phyloP scores from a whole-genome alignment of 2,888 invertebrate species.

The Chloroclysta siterata region DNA sequence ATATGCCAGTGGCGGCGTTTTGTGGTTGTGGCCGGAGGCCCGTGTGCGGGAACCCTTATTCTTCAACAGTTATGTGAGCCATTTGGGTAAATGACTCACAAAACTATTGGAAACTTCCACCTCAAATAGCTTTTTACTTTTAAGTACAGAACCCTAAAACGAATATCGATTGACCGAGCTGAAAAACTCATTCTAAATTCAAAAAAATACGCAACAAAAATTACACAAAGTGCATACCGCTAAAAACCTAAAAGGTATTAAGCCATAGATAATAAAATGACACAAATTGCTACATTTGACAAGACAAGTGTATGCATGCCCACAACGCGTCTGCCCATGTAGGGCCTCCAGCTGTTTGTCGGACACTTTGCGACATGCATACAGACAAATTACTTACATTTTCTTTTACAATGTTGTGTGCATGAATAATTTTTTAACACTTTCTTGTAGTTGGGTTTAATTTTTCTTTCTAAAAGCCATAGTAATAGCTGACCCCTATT shows the following conservation, averaged over 20 bases:
- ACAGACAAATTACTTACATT: conserved; percentile 27
- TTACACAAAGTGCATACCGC: background rate
- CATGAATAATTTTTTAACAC: conserved; percentile 8
- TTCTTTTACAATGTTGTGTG: conserved; percentile 17
- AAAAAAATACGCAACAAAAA: conserved; percentile 1
- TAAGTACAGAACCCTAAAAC: no score
- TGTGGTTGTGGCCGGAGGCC: no score
- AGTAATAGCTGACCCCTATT: no score
- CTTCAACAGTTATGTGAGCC: no score
- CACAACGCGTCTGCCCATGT: conserved; percentile 19
- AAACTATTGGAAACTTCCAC: no score
- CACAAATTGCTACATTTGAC: conserved; percentile 27
- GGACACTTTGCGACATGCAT: conserved; percentile 24
- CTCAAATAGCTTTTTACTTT: no score
- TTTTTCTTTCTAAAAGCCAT: background rate
- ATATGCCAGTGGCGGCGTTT: no score
- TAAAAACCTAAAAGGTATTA: conserved; percentile 5
- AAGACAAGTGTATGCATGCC: conserved; percentile 8
- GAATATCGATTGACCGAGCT: background rate
- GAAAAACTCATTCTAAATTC: background rate
- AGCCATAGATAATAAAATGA: conserved; percentile 19
- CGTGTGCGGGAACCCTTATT: no score
- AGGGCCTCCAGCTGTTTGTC: conserved; percentile 24
- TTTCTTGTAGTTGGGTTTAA: background rate
- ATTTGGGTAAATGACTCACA: no score